Evolutionary conservation across 2,113 vertebrate genomes (phyloP).

Genomic region (Spea multiplicata): DNA sequence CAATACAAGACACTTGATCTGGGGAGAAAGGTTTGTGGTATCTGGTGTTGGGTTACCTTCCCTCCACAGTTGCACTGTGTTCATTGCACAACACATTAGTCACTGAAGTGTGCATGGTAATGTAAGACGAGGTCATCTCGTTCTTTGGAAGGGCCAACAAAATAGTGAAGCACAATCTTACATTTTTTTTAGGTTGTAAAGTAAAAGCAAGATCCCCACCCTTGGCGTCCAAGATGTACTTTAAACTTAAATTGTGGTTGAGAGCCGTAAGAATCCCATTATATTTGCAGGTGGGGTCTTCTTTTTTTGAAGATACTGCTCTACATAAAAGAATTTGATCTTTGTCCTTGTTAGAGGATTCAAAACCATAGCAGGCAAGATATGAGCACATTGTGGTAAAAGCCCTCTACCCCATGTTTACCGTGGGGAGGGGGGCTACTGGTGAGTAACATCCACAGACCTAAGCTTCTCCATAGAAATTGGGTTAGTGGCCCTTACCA

Average conservation of each 20-base stretch:
- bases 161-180: slow-evolving; percentile 4
- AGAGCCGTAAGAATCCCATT: slow-evolving; percentile 4
- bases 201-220: neutral
- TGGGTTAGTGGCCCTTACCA: slow-evolving; percentile 12
- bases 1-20: slow-evolving; percentile 45
- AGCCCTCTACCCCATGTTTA: slow-evolving; percentile 17
- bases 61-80: neutral
- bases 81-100: no score
- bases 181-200: neutral
- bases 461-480: neutral
- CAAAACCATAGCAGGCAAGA: slow-evolving; percentile 17
- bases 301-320: slow-evolving; percentile 21
- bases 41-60: slow-evolving; percentile 3
- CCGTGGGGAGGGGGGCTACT: slow-evolving; percentile 12
- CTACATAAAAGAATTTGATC: slow-evolving; percentile 42
- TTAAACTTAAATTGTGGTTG: neutral
- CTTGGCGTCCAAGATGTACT: slow-evolving; percentile 8
- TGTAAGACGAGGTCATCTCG: slow-evolving; percentile 8
- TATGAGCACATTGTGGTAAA: neutral
- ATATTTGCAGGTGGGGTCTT: slow-evolving; percentile 18
- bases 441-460: slow-evolving; percentile 2
- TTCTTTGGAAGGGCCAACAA: slow-evolving; percentile 18
- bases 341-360: slow-evolving; percentile 13
- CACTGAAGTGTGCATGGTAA: neutral
- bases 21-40: slow-evolving; percentile 25